Percentiles rank a stretch among this genome's conserved stretches.
Conservation (phyloP, 2,888 invertebrate species). For the Drosophila imparisetae region DNA sequence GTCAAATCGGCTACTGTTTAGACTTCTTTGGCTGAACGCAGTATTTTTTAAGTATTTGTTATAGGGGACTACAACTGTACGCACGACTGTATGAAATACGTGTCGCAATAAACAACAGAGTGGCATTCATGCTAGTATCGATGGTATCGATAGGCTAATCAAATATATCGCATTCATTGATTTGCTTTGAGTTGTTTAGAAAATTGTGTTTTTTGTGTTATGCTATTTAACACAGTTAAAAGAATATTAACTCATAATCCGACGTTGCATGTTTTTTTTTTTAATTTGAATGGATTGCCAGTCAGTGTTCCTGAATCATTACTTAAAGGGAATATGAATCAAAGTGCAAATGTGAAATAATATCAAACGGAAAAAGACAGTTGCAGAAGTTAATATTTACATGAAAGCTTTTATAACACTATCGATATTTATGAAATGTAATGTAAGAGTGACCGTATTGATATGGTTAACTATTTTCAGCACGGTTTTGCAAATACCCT, state of each 20-base stretch:
- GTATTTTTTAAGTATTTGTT: not conserved
- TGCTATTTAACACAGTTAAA: not conserved
- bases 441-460: slow-evolving; percentile 19
- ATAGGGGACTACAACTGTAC: slow-evolving; percentile 30
- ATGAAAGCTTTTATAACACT: not conserved
- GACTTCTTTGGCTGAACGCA: not conserved
- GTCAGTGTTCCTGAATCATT: not conserved
- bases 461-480: not conserved
- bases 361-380: not conserved
- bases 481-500: slow-evolving; percentile 16
- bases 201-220: not conserved
- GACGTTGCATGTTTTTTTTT: not conserved
- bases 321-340: not conserved
- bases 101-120: slow-evolving; percentile 30
- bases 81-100: slow-evolving; percentile 15
- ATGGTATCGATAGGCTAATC: slow-evolving; percentile 17
- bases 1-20: not conserved
- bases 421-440: slow-evolving; percentile 12
- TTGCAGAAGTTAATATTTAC: not conserved
- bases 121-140: slow-evolving; percentile 23
- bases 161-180: not conserved
- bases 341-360: not conserved
- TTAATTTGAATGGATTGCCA: not conserved
- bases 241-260: not conserved
- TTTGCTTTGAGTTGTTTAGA: not conserved